These are phyloP conservation scores for Tragulus kanchil DNA, from an alignment of 2,113 vertebrate species.

Conservation along the genomic window DNA sequence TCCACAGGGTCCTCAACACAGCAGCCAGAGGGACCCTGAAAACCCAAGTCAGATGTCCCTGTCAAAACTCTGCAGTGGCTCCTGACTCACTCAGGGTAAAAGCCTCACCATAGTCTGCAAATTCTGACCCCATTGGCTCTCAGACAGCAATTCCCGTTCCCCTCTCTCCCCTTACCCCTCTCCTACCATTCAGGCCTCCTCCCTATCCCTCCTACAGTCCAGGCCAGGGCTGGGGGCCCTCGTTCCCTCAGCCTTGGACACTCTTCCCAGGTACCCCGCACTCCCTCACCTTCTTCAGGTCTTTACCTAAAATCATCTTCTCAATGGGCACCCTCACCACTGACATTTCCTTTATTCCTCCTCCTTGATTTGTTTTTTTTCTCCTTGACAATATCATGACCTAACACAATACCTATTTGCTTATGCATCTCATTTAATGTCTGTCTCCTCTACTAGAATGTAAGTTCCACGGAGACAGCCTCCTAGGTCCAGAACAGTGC, in stretches of 20 bases:
- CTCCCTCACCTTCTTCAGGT: background rate
- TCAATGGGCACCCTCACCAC: background rate
- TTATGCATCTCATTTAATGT: background rate
- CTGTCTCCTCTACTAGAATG: background rate
- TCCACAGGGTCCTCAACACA: background rate
- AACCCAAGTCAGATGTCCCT: background rate
- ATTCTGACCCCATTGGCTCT: background rate
- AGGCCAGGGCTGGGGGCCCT: background rate
- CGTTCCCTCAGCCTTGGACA: background rate
- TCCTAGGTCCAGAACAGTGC: background rate
- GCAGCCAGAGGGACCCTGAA: background rate
- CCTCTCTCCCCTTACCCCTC: background rate
- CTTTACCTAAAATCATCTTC: background rate
- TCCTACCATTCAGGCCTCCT: background rate
- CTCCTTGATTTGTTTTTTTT: background rate
- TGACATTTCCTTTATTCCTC: background rate
- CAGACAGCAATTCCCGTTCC: background rate
- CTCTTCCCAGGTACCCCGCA: fast-evolving
- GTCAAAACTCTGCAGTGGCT: fast-evolving
- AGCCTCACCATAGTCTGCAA: background rate
- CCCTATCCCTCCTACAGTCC: background rate
- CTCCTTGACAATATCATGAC: background rate
- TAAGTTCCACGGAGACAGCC: background rate
- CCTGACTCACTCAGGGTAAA: background rate
- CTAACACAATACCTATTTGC: background rate